Evolutionary conservation across 2,113 vertebrate species (phyloP).

Genomic region (Lates calcarifer): DNA sequence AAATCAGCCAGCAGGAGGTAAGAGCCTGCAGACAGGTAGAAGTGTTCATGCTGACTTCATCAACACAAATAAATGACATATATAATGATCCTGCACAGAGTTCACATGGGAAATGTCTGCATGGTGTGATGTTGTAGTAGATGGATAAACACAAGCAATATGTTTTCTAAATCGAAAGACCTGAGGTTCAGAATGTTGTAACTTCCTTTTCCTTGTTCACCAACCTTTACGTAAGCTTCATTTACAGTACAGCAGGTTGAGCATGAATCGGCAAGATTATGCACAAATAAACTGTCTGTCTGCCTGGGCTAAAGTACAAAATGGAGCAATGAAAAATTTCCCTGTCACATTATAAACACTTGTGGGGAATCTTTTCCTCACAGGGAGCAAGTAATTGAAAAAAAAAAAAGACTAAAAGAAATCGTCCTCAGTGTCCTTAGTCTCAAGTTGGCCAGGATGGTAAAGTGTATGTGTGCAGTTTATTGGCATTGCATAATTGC

Average conservation of each 20-base stretch:
- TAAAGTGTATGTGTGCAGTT: too few species aligned
- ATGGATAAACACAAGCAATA: background rate
- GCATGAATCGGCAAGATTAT: background rate
- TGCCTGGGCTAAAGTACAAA: background rate
- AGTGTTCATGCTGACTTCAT: background rate
- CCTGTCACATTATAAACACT: background rate
- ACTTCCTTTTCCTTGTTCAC: background rate
- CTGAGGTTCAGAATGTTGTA: too few species aligned
- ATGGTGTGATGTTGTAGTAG: background rate
- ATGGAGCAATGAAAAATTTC: background rate
- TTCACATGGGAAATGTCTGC: background rate
- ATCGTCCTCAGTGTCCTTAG: too few species aligned
- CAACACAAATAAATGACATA: conserved; percentile 8
- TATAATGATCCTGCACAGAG: background rate
- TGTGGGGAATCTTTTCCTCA: too few species aligned
- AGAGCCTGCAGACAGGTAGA: conserved; percentile 17
- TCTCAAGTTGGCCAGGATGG: too few species aligned
- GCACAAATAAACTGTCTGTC: background rate
- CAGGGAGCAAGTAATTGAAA: too few species aligned
- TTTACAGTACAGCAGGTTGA: too few species aligned
- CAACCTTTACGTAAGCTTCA: background rate
- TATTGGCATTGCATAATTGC: too few species aligned
- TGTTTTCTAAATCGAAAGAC: too few species aligned
- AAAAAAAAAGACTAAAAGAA: too few species aligned
- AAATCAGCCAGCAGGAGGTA: conserved; percentile 3